These are phyloP conservation scores for Crocodylus rhombifer DNA, from an alignment of 2,797 vertebrate species.

Conservation along the genomic window DNA sequence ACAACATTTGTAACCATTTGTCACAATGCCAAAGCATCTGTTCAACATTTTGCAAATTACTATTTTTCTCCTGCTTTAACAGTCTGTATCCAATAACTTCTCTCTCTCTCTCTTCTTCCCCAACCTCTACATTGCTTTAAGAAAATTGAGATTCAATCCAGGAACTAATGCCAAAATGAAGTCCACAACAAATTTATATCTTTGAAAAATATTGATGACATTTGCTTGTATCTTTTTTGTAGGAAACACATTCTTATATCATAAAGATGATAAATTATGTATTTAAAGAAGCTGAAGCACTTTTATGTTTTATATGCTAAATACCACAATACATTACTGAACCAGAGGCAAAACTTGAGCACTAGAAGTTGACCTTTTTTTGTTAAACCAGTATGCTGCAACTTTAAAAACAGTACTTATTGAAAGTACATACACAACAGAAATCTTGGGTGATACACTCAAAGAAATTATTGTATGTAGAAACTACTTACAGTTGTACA, in stretches of 20 bases:
- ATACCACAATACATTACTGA: not conserved
- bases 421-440: not conserved
- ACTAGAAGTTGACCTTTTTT: not conserved
- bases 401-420: not conserved
- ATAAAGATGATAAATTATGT: not conserved
- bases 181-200: not conserved
- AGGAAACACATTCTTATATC: not conserved
- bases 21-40: slow-evolving; percentile 68
- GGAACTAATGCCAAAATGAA: not conserved
- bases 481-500: not conserved
- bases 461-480: not conserved
- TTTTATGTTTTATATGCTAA: not conserved
- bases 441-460: not conserved
- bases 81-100: not conserved
- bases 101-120: not conserved
- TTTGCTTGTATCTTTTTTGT: not conserved
- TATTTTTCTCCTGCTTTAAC: not conserved
- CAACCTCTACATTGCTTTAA: not conserved
- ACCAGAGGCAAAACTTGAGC: not conserved
- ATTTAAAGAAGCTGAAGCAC: not conserved
- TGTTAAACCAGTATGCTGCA: not conserved
- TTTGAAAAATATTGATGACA: not conserved
- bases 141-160: not conserved
- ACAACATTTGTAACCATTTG: slow-evolving; percentile 61
- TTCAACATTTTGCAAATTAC: slow-evolving; percentile 40